A percentile compares a stretch with the other conserved stretches of the same genome.
Conservation (phyloP, 2,113 vertebrate species). For the Oreochromis tanganicae region DNA sequence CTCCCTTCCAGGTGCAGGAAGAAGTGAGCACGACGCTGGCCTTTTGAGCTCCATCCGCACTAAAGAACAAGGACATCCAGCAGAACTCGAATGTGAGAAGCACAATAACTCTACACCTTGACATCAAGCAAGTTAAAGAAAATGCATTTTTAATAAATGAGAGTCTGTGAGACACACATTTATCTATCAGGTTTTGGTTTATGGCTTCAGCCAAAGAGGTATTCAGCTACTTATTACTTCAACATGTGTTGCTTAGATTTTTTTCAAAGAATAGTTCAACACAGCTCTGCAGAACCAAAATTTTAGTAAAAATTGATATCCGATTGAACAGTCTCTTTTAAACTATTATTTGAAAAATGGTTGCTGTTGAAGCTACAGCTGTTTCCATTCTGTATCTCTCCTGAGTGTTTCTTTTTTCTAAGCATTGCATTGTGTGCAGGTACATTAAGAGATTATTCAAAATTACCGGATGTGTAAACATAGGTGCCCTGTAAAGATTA, state of each 20-base stretch:
- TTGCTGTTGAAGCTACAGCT: neutral
- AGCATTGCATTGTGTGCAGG: neutral
- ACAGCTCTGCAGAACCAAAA: neutral
- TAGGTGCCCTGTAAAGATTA: neutral
- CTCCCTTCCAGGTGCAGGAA: neutral
- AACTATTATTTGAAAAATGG: neutral
- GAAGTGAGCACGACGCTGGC: constrained; percentile 3
- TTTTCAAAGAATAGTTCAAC: neutral
- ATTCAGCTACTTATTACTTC: neutral
- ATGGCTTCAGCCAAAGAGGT: neutral
- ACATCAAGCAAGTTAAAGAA: neutral
- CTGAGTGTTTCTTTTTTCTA: neutral
- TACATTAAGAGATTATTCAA: neutral
- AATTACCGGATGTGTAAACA: neutral
- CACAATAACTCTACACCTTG: neutral
- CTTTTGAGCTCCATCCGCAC: constrained; percentile 23
- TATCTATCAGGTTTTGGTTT: neutral
- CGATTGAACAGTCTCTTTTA: neutral
- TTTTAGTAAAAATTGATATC: neutral
- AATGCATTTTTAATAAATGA: neutral
- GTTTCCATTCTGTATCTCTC: neutral
- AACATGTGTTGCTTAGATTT: neutral
- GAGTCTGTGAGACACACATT: neutral
- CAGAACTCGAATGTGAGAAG: neutral
- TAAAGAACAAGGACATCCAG: constrained; percentile 38